Evolutionary conservation across 2,797 vertebrate species (phyloP).

Genomic region (Orestias chungarensis): DNA sequence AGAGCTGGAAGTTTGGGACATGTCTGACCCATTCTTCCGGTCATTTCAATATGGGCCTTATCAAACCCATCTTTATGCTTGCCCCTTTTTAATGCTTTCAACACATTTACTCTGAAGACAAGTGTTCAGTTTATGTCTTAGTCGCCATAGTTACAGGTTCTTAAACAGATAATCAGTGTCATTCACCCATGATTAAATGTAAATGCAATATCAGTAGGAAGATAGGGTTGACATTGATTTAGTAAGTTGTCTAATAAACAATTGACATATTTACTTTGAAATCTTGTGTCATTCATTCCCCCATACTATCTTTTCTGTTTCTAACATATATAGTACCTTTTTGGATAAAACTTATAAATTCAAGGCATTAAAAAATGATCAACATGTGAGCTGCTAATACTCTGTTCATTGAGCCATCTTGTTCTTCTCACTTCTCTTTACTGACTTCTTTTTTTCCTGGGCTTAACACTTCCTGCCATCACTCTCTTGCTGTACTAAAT

Average conservation of each 20-base stretch:
- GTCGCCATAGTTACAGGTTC: background rate
- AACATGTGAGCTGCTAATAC: slow-evolving; percentile 21
- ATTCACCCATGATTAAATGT: background rate
- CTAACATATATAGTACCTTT: too few species aligned
- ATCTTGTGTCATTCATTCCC: too few species aligned
- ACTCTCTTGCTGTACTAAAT: slow-evolving; percentile 53
- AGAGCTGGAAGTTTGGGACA: background rate
- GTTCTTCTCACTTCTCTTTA: slow-evolving; percentile 41
- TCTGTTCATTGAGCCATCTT: slow-evolving; percentile 35
- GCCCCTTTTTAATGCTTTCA: background rate
- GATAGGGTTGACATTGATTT: background rate
- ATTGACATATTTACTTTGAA: background rate
- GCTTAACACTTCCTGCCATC: slow-evolving; percentile 51
- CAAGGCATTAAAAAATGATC: too few species aligned
- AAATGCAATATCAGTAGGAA: background rate
- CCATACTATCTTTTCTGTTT: too few species aligned
- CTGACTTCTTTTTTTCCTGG: slow-evolving; percentile 43
- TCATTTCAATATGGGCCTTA: background rate
- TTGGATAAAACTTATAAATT: too few species aligned
- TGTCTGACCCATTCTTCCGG: background rate
- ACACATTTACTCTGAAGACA: background rate
- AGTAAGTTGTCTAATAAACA: background rate
- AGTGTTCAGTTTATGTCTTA: background rate
- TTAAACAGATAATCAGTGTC: background rate
- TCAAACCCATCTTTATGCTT: background rate